Evolutionary conservation across 2,113 vertebrate genomes (phyloP), one percentile per base, ranked within the genome.

Genomic region (Hiodon alosoides): DNA sequence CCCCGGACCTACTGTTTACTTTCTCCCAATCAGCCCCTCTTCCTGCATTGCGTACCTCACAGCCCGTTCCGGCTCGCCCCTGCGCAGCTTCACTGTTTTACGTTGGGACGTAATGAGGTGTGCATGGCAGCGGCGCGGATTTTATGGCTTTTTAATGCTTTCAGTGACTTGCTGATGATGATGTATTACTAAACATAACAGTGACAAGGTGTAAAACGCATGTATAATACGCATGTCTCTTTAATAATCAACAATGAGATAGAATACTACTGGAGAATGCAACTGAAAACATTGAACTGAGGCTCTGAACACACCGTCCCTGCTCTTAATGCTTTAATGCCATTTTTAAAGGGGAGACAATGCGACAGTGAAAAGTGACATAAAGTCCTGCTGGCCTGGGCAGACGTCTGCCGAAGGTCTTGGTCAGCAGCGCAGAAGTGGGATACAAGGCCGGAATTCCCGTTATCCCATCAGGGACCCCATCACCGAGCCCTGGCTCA

Each of bases 111-210:
- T 71, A 81, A 80, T 51, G 67, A 62, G 67, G 62, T 77, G 74
- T 80, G 73, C 80, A 79, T 78, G 75, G 85, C 54, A 78, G 80
- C 59, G 77, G 75, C 50, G 54, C 76, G 72, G 77, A 76, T 79
- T 81, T 88, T 86, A 88, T 87, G 84, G 81, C 78, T 76, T 86
- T 88, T 88, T 90, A 89, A 88, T 87, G 82, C 82, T 69, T 83
- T 74, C 80, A 72, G 82, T 82, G 78, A 79, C 70, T 81, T 81
- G 74, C 61, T 17, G 73, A 73, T 76, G 75, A 58, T 70, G 85
- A 87, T 87, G 78, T 84, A 88, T 87, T 79, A 69, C 80, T 72
- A 11, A 66, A 73, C 69, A 73, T 52, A 50, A 74, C 70, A 57
- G 74, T 61, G 64, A 67, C 71, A 67, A 73, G 60, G 31, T 78